phyloP scores from a whole-genome alignment of 1,140 invertebrate species.

The Helicoverpa armigera region DNA sequence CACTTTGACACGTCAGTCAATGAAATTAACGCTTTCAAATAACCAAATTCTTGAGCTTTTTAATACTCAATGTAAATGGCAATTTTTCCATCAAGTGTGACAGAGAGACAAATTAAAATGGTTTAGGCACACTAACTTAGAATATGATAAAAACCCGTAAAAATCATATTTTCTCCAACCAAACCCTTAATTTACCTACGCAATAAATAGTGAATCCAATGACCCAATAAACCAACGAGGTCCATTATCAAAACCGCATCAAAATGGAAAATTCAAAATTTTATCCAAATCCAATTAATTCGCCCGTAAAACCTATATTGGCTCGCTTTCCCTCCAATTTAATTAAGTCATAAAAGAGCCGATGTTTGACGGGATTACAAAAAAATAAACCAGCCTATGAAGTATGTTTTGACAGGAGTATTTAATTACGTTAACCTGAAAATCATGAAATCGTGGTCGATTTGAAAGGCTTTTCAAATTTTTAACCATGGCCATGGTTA shows the following conservation, averaged over 20 bases:
- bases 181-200: background rate
- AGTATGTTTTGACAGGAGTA: background rate
- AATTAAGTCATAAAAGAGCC: constrained; percentile 12
- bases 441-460: too few species aligned
- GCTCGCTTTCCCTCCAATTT: constrained; percentile 1
- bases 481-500: too few species aligned
- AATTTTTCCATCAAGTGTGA: too few species aligned
- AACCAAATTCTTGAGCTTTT: too few species aligned
- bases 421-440: background rate
- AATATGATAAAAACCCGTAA: too few species aligned
- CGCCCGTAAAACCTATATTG: background rate
- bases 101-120: too few species aligned
- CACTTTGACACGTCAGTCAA: too few species aligned
- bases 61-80: too few species aligned
- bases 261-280: background rate
- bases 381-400: background rate
- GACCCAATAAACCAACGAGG: background rate
- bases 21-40: too few species aligned
- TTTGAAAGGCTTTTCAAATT: too few species aligned
- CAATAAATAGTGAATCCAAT: background rate
- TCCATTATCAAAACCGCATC: background rate
- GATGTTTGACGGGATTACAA: constrained; percentile 2
- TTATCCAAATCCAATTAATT: constrained; percentile 21
- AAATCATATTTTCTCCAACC: too few species aligned
- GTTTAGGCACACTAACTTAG: too few species aligned